A percentile compares a stretch with the other conserved stretches of the same genome.
These are phyloP conservation scores for Drosophila littoralis DNA, from an alignment of 1,140 invertebrate genomes.

Conservation along the genomic window DNA sequence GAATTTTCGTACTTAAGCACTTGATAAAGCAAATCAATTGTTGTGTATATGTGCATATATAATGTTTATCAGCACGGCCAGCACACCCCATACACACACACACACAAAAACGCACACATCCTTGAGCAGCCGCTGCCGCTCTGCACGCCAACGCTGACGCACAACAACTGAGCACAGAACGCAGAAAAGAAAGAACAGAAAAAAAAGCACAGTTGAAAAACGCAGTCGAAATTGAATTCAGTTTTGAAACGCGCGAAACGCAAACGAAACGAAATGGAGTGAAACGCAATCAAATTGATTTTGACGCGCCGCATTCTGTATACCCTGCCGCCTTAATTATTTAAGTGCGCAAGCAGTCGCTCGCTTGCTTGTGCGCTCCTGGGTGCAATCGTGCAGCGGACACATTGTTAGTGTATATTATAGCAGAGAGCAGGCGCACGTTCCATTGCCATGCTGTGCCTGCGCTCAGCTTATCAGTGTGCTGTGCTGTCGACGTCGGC, in stretches of 20 bases:
- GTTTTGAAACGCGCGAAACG: constrained; percentile 49
- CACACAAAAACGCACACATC: constrained; percentile 7
- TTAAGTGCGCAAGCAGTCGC: constrained; percentile 4
- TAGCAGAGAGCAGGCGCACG: constrained; percentile 3
- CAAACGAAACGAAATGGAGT: constrained; percentile 42
- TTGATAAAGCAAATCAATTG: constrained; percentile 30
- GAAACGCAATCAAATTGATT: constrained; percentile 16
- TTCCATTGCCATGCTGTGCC: constrained; percentile 43
- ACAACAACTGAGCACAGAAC: constrained; percentile 47
- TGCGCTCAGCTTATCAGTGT: constrained; percentile 57
- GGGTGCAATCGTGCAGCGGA: not conserved
- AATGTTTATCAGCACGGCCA: constrained; percentile 31
- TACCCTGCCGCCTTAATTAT: constrained; percentile 22
- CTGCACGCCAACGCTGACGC: constrained; percentile 60
- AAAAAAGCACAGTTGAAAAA: constrained; percentile 35
- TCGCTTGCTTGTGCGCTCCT: not conserved
- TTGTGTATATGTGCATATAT: constrained; percentile 13
- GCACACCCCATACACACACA: constrained; percentile 1
- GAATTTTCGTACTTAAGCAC: constrained; percentile 22
- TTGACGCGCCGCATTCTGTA: constrained; percentile 22
- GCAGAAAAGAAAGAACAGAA: constrained; percentile 42
- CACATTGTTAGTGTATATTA: constrained; percentile 11
- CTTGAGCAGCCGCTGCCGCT: constrained; percentile 25
- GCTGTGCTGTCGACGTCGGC: constrained; percentile 2
- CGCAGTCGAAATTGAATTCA: constrained; percentile 51